Evolutionary conservation across 2,113 vertebrate species (phyloP).

Genomic region (Alethe diademata): DNA sequence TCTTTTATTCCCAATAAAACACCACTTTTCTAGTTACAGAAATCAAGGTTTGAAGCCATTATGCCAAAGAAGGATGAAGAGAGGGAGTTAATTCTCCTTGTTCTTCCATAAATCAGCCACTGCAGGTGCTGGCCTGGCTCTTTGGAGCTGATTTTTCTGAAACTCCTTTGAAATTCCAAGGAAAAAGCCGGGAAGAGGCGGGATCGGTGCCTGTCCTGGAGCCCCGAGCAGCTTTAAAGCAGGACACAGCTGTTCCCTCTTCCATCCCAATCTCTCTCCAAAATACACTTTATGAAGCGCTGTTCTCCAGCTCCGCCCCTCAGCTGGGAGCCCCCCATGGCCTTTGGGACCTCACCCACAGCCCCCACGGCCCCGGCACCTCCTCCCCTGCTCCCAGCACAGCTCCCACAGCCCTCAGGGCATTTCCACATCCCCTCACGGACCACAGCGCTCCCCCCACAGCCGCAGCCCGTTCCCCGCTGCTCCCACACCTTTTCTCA

Average conservation of each 20-base stretch:
- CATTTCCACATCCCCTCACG: not conserved
- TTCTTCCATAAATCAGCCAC: not conserved
- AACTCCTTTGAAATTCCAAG: not conserved
- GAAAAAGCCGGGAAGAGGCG: not conserved
- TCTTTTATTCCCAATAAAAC: not conserved
- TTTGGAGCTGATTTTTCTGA: not conserved
- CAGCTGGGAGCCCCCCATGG: not conserved
- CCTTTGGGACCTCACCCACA: too few relatives aligned
- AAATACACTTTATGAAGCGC: rapidly evolving
- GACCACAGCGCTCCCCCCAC: rapidly evolving
- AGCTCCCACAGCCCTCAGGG: too few relatives aligned
- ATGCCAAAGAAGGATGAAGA: not conserved
- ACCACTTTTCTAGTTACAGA: rapidly evolving
- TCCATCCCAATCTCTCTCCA: too few relatives aligned
- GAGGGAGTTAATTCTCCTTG: not conserved
- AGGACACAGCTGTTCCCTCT: not conserved
- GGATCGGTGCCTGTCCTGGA: not conserved
- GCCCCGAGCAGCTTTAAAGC: not conserved
- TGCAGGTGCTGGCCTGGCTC: not conserved
- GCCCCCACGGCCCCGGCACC: not conserved
- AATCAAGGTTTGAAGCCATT: not conserved
- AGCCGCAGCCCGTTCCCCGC: rapidly evolving
- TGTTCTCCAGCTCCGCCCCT: not conserved
- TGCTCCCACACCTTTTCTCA: not conserved
- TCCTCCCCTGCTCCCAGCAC: too few relatives aligned